Base-by-base conservation (phyloP, 2,888 invertebrate species). In the Abrostola tripartita region DNA sequence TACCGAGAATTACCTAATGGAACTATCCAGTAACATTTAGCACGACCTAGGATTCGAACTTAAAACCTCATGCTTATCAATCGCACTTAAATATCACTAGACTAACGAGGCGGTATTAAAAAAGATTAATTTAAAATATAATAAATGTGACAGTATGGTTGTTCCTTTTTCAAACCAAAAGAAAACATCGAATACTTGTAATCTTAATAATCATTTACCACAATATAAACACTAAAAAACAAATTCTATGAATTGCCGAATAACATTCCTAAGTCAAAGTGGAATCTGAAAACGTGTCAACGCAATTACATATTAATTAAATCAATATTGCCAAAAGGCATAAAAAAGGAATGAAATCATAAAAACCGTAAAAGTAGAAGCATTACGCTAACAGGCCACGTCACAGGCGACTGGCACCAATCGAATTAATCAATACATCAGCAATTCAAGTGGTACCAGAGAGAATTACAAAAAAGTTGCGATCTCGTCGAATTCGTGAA, bases 361-460 rank as follows among this genome's bases (percentile, higher is more conserved):
- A 24, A 24, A 24, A 24, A 4, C 24, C 4, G 4, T 24, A 24
- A 24, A 24, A 24, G 44, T 24, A 47, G 8, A 8, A 24, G 44
- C 14, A 47, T 47, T 47, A 24, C 14, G 44, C 10, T 47, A 8
- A 47, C 44, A 14, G 44, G 9, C 44, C 10, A 24, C 24, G 24
- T 47, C 49, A 37, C 9, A 2, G n/a, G n/a, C 35, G 35, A 6
- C 12, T 11, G 54, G 12, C 37, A 36, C 14, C 35, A 68, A 36
- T 11, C 41, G 37, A 49, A 68, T 68, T 49, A 56, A 44, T 62
- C n/a, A 40, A 42, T 14, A 52, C 6, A 44, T n/a, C 7, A 14
- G 35, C 4, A 37, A 42, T 50, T 37, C 38, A n/a, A 58, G 37
- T 41, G 47, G 8, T 11, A 6, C n/a, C 24, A 5, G 12, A 49